These are phyloP conservation scores for Drosophila triauraria DNA, from an alignment of 1,140 invertebrate species.

Conservation along the genomic window DNA sequence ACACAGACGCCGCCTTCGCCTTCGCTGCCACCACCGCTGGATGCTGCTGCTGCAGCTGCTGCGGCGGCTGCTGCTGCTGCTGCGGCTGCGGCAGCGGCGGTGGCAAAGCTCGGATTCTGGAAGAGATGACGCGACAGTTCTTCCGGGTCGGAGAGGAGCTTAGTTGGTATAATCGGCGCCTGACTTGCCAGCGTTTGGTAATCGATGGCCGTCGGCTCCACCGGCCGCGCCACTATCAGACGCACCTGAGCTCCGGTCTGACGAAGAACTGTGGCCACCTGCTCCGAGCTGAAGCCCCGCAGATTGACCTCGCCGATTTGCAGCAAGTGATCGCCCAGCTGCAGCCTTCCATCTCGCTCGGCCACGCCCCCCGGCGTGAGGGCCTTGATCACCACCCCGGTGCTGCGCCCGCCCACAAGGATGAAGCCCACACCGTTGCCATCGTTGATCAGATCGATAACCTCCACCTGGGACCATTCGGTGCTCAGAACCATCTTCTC, in stretches of 20 bases:
- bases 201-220: constrained; percentile 90
- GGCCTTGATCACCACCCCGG: constrained; percentile 97
- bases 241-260: constrained; percentile 94
- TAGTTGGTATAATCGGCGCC: constrained; percentile 92
- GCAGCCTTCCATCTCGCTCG: constrained; percentile 94
- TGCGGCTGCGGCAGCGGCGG: constrained; percentile 62
- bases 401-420: constrained; percentile 96
- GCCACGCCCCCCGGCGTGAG: constrained; percentile 96
- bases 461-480: constrained; percentile 97
- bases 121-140: constrained; percentile 92
- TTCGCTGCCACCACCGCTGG: constrained; percentile 11
- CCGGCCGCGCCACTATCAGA: constrained; percentile 94
- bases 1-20: constrained; percentile 4
- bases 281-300: constrained; percentile 95
- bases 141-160: constrained; percentile 92
- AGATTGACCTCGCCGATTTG: constrained; percentile 97
- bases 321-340: constrained; percentile 96
- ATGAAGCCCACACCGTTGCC: constrained; percentile 93
- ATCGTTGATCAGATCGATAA: constrained; percentile 95
- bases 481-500: constrained; percentile 90
- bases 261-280: constrained; percentile 95
- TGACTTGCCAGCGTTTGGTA: constrained; percentile 87
- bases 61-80: constrained; percentile 51
- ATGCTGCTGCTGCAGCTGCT: constrained; percentile 41
- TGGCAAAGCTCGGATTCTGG: constrained; percentile 86